Percentiles rank a stretch among this genome's conserved stretches.
These are phyloP conservation scores for Drepana arcuata DNA, from an alignment of 1,140 invertebrate genomes.

Conservation along the genomic window DNA sequence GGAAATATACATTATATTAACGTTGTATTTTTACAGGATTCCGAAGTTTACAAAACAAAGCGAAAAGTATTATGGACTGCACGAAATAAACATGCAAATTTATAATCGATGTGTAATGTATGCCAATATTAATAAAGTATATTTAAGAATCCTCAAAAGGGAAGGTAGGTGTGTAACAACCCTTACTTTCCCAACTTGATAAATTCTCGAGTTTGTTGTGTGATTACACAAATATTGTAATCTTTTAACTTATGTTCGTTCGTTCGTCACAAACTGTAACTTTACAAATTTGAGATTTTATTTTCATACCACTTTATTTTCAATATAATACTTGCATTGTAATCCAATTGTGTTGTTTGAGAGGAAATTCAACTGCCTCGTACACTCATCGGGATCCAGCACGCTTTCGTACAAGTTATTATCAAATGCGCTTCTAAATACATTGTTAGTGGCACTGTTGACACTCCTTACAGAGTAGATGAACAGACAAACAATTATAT, in stretches of 20 bases:
- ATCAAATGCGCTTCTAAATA: slow-evolving; percentile 18
- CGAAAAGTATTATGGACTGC: too few relatives aligned
- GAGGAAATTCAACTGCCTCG: slow-evolving; percentile 13
- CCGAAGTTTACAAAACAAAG: too few relatives aligned
- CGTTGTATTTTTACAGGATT: too few relatives aligned
- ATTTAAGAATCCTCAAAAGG: not conserved
- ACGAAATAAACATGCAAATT: too few relatives aligned
- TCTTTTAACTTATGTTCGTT: too few relatives aligned
- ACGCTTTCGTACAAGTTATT: slow-evolving; percentile 18
- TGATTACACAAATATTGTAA: too few relatives aligned
- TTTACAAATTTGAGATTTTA: not conserved
- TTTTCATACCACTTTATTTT: not conserved
- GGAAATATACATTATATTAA: too few relatives aligned
- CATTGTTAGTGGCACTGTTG: too few relatives aligned
- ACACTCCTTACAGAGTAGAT: too few relatives aligned
- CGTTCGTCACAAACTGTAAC: too few relatives aligned
- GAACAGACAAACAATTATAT: too few relatives aligned
- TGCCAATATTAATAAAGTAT: not conserved
- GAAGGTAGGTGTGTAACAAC: not conserved
- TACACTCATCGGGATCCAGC: slow-evolving; percentile 12
- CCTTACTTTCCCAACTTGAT: not conserved
- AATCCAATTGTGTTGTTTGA: slow-evolving; percentile 9
- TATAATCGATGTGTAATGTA: not conserved
- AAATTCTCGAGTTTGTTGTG: not conserved
- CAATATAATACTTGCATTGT: slow-evolving; percentile 17